Percentiles rank a stretch among this genome's conserved stretches.
These are phyloP conservation scores for Lagorchestes hirsutus DNA, from an alignment of 2,797 vertebrate species.

Conservation along the genomic window DNA sequence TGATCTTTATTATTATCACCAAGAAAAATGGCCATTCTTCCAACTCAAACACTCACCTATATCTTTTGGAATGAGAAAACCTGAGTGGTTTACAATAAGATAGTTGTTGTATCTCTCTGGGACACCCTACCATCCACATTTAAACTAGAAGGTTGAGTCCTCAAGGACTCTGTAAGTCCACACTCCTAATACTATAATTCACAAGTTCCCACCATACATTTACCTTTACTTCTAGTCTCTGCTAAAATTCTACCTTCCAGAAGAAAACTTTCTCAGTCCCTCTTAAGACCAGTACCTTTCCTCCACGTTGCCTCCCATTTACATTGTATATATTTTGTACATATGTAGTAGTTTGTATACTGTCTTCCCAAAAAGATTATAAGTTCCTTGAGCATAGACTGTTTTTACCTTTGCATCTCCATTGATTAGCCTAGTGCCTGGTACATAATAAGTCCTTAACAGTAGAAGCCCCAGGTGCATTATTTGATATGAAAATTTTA, in stretches of 20 bases:
- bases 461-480: neutral
- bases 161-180: neutral
- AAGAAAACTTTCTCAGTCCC: neutral
- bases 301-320: neutral
- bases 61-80: neutral
- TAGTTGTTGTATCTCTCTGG: neutral
- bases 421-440: neutral
- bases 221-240: neutral
- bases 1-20: neutral
- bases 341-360: neutral
- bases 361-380: neutral
- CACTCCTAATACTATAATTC: neutral
- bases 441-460: neutral
- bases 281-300: neutral
- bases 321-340: neutral
- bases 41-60: neutral
- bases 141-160: neutral
- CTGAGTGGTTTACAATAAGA: neutral
- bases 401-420: neutral
- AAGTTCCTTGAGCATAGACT: neutral
- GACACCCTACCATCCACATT: neutral
- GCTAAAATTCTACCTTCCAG: neutral
- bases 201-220: neutral
- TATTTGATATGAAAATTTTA: neutral
- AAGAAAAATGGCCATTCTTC: neutral